Evolutionary conservation across 2,797 vertebrate species (phyloP), one percentile per base, ranked within the genome.

Genomic region (Enteromius mattozi): DNA sequence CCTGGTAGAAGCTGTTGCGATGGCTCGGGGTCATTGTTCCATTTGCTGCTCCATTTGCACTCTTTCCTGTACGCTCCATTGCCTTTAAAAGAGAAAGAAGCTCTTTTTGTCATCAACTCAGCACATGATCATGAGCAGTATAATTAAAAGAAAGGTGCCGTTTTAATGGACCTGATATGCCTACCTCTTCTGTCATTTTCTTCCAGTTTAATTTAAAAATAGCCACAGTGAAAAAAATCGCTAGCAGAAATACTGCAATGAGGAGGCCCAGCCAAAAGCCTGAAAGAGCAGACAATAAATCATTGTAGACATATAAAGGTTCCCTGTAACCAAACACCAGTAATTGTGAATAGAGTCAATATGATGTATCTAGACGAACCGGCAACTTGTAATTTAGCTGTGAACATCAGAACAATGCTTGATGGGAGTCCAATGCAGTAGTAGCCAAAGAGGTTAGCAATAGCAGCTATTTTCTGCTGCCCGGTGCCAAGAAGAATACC

Each of bases 251-350:
- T 6, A 94, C 90, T 37, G 96, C 96, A 81, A 96, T 33, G 1
- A 97, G 90, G 72, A 99, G 92, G 13, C 98, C 97, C 1, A 95
- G 88, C 97, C 97, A 99, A 80, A 97, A 95, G 47, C 97, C 98
- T 99, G 89, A 69, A 77, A 85, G 63, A 47, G 16, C 78, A 10
- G 9, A 33, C 17, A 27, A 71, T 24, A 69, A 37, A 70, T 24
- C 3, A 45, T 14, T 54, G 10, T 19, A 47, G 10, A 47, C 8
- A 65, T 47, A 17, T 27, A 66, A 30, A 66, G 3, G 3, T 49
- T n/a, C 17, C 6, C 24, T 37, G 27, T 47, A 35, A 33, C 47
- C 42, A 1, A 74, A 65, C 7, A 56, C n/a, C 12, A 66, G 16
- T 30, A 10, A 33, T 47, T 30, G 17, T 33, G 40, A 61, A 9